A percentile compares a stretch with the other conserved stretches of the same genome.
Evolutionary conservation across 2,797 vertebrate species (phyloP).

Genomic region (Geotrypetes seraphini): DNA sequence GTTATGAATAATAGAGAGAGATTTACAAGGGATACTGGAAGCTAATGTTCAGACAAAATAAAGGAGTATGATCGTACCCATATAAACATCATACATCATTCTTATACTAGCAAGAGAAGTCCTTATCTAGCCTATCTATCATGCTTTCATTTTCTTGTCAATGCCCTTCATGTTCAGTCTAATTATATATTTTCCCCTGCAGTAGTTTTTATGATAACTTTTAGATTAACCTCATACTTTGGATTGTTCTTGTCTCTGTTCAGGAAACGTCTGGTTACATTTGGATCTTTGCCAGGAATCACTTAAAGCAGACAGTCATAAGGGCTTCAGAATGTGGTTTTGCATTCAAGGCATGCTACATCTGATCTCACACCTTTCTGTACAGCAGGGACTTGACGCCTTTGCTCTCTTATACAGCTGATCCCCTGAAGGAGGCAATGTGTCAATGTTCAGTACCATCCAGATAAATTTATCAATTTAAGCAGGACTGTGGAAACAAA

Average conservation of each 20-base stretch:
- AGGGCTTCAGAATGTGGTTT: background rate
- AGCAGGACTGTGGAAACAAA: too few species aligned
- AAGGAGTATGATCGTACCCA: too few species aligned
- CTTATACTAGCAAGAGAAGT: too few species aligned
- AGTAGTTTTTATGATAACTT: conserved; percentile 9
- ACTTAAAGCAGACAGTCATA: too few species aligned
- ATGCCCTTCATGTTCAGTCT: conserved; percentile 16
- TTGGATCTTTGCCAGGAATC: conserved; percentile 24
- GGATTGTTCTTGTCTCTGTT: conserved; percentile 24
- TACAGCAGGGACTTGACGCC: background rate
- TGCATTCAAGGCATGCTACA: background rate
- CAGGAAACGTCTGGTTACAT: conserved; percentile 27
- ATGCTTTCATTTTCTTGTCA: conserved; percentile 13
- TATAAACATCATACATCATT: too few species aligned
- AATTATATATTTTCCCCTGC: conserved; percentile 21
- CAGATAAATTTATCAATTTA: too few species aligned
- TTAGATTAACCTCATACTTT: conserved; percentile 21
- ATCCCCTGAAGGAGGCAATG: too few species aligned
- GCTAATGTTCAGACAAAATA: too few species aligned
- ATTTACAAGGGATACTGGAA: too few species aligned
- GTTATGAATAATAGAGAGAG: too few species aligned
- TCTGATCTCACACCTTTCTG: conserved; percentile 12
- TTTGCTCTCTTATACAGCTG: too few species aligned
- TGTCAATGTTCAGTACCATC: too few species aligned
- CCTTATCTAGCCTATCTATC: conserved; percentile 19